These are phyloP conservation scores for Aphis craccivora DNA, from an alignment of 1,140 invertebrate species.

Conservation along the genomic window DNA sequence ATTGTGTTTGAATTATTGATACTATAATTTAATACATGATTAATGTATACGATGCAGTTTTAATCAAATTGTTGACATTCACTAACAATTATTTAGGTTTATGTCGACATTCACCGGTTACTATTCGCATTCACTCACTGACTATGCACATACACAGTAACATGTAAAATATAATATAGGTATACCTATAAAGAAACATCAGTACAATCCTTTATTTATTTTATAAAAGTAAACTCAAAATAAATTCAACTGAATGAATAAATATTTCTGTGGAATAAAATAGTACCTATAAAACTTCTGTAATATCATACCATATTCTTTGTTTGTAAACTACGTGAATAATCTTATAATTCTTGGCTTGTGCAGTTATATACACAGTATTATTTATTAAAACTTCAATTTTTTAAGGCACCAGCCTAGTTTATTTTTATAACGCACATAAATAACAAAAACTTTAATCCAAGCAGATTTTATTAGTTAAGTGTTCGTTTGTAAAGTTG, in stretches of 20 bases:
- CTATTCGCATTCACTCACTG: not conserved
- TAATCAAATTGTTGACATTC: not conserved
- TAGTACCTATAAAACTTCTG: not conserved
- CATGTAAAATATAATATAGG: not conserved
- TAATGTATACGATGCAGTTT: not conserved
- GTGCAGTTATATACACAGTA: not conserved
- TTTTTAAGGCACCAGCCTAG: not conserved
- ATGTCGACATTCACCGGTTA: not conserved
- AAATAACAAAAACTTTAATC: not conserved
- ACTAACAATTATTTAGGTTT: not conserved
- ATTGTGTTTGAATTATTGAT: not conserved
- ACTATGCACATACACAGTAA: not conserved
- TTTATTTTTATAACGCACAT: not conserved
- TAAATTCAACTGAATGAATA: not conserved
- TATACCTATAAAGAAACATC: slow-evolving; percentile 1
- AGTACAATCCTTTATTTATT: slow-evolving; percentile 9
- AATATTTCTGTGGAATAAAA: not conserved
- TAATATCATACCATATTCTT: not conserved
- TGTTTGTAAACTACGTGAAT: not conserved
- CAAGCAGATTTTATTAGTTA: not conserved
- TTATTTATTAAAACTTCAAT: not conserved
- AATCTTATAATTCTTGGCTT: not conserved
- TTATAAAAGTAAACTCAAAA: not conserved
- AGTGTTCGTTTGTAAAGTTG: not conserved
- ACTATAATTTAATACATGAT: not conserved